Base-by-base conservation (phyloP, 2,888 invertebrate species). In the Dryococelus australis region DNA sequence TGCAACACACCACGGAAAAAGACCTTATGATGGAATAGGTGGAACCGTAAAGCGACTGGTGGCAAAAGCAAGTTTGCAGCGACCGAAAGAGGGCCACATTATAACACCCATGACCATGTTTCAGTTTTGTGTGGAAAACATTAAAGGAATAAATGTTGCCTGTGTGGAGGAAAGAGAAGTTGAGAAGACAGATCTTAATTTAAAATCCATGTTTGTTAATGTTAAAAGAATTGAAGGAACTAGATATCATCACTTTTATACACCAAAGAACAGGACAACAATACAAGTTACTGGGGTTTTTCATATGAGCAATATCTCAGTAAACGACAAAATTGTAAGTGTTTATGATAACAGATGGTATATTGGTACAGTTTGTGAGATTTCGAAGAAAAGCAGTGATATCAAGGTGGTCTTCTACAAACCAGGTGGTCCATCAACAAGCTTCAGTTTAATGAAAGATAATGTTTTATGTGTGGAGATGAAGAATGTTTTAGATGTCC, bases 21-120 rank as follows among this genome's bases (percentile, higher is more conserved):
- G 20, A 20, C 85, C 28, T 53, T 85, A 65, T 85, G 27, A 85
- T 51, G 65, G 65, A 0, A 85, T 85, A 85, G 85, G 53, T 10
- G 85, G 26, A 51, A 85, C 51, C 12, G 65, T 85, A 26, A 85
- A 85, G 43, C 10, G 27, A 53, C 27, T 85, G 0, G 53, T 65
- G 12, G 27, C 85, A 28, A 85, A 85, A 24, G 85, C n/a, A n/a
- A 65, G 85, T 65, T 0, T 85, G 65, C 85, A 65, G 65, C n/a
- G 12, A 27, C 85, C 16, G 43, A 65, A 27, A 27, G 83, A 83
- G 35, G 83, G 27, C 83, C 28, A 83, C 27, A 12, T 80, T 80
- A n/a, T 83, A 83, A 83, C 83, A 35, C 83, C 28, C 13, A 83
- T 28, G 20, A 35, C 16, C 35, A 83, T 83, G 83, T 83, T 83